phyloP scores from a whole-genome alignment of 1,140 invertebrate genomes.

The Leucophenga varia region DNA sequence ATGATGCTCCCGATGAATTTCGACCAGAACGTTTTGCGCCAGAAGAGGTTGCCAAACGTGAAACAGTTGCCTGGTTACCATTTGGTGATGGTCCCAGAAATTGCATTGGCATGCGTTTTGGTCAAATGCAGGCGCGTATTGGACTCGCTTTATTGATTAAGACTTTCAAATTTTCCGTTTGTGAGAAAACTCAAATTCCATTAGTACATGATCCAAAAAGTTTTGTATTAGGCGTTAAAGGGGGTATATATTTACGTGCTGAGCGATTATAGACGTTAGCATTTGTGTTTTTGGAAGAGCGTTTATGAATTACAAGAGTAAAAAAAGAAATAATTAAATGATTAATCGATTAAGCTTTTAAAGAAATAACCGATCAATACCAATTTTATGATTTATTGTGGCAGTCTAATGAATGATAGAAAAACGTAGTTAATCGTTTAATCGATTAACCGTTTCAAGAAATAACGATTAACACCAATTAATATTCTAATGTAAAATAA shows the following conservation, averaged over 20 bases:
- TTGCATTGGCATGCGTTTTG: conserved; percentile 60
- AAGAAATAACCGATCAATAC: no score
- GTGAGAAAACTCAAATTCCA: conserved; percentile 25
- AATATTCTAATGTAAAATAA: no score
- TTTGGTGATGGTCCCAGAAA: conserved; percentile 63
- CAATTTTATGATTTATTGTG: no score
- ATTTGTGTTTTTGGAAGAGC: no score
- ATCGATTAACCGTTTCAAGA: no score
- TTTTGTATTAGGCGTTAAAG: neutral
- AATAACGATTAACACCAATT: no score
- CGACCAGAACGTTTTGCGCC: conserved; percentile 63
- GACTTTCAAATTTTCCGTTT: conserved; percentile 47
- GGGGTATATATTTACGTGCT: conserved; percentile 11
- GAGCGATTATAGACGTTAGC: conserved; percentile 2
- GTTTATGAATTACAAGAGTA: no score
- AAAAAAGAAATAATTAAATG: no score
- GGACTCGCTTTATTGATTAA: conserved; percentile 54
- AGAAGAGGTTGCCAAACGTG: conserved; percentile 52
- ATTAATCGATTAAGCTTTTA: no score
- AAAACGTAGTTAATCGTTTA: no score
- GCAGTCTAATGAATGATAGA: no score
- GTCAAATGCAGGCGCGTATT: conserved; percentile 56
- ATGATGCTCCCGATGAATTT: conserved; percentile 62
- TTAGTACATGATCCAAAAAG: neutral
- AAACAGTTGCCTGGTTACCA: conserved; percentile 60